Percentiles rank a stretch among this genome's conserved stretches.
Evolutionary conservation across 1,140 invertebrate genomes (phyloP).

Genomic region (Bombus affinis): DNA sequence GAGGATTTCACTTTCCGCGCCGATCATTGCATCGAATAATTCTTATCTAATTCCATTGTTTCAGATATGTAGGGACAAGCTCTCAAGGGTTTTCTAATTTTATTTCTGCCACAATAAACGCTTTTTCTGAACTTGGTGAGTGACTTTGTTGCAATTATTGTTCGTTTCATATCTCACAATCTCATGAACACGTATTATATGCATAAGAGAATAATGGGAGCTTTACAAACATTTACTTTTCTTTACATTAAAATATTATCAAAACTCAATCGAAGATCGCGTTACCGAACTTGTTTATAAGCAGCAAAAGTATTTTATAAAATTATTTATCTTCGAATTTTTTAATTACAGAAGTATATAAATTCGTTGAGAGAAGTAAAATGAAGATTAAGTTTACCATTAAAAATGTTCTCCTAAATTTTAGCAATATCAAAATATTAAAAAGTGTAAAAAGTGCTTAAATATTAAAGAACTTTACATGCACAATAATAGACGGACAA

Average conservation of each 20-base stretch:
- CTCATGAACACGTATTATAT: background rate
- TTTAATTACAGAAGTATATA: too few species aligned
- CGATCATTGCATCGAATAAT: constrained; percentile 1
- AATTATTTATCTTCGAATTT: background rate
- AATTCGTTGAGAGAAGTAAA: background rate
- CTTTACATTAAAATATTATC: background rate
- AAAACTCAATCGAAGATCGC: background rate
- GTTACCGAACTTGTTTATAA: background rate
- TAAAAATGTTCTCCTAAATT: background rate
- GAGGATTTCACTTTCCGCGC: background rate
- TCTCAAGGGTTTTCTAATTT: constrained; percentile 16
- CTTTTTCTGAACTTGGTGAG: constrained; percentile 18
- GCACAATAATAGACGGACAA: background rate
- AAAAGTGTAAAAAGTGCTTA: background rate
- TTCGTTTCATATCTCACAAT: background rate
- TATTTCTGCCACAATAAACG: constrained; percentile 8
- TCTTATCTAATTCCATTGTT: constrained; percentile 15
- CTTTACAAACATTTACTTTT: background rate
- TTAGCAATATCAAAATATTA: background rate
- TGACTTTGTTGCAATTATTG: constrained; percentile 2
- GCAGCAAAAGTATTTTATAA: background rate
- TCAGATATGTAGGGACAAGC: background rate
- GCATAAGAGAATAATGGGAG: background rate
- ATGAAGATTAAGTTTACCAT: background rate
- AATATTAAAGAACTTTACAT: background rate